Percentiles rank a stretch among this genome's conserved stretches.
Evolutionary conservation across 64 coral and sea anemone genomes (phyloP).

Genomic region (Trachythela sp.): DNA sequence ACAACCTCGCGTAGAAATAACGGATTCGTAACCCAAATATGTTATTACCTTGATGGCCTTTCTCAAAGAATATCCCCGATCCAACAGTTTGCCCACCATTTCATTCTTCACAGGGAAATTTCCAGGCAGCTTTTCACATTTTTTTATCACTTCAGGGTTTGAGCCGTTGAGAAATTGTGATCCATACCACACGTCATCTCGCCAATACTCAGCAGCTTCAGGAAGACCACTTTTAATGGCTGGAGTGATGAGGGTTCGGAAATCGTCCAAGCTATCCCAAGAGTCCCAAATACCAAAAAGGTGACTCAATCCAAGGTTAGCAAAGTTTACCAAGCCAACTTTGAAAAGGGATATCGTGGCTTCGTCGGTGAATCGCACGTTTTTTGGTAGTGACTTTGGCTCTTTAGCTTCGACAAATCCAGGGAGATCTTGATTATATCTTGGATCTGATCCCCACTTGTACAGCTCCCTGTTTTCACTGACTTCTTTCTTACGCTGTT

Average conservation of each 20-base stretch:
- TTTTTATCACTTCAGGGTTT: constrained; percentile 44
- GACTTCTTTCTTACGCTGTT: constrained; percentile 46
- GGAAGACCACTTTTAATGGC: not conserved
- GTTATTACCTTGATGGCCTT: not conserved
- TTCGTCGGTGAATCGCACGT: constrained; percentile 44
- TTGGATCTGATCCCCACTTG: constrained; percentile 20
- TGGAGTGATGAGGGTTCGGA: constrained; percentile 18
- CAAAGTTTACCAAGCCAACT: constrained; percentile 14
- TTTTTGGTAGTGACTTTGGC: constrained; percentile 37
- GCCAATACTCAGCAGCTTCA: constrained; percentile 33
- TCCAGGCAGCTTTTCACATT: constrained; percentile 25
- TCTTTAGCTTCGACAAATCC: constrained; percentile 33
- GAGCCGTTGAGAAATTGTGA: constrained; percentile 53
- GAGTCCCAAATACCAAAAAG: constrained; percentile 10
- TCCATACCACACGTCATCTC: constrained; percentile 43
- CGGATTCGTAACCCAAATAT: no score
- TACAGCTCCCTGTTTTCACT: constrained; percentile 18
- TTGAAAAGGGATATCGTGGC: constrained; percentile 36
- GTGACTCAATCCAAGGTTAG: constrained; percentile 33
- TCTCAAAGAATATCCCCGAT: constrained; percentile 36
- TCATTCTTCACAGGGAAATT: constrained; percentile 51
- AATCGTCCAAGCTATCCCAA: constrained; percentile 52
- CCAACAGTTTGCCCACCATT: constrained; percentile 37
- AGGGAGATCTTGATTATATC: constrained; percentile 34
- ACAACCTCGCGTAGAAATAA: no score